Evolutionary conservation across 2,888 invertebrate genomes (phyloP).

Genomic region (Orgyia antiqua): DNA sequence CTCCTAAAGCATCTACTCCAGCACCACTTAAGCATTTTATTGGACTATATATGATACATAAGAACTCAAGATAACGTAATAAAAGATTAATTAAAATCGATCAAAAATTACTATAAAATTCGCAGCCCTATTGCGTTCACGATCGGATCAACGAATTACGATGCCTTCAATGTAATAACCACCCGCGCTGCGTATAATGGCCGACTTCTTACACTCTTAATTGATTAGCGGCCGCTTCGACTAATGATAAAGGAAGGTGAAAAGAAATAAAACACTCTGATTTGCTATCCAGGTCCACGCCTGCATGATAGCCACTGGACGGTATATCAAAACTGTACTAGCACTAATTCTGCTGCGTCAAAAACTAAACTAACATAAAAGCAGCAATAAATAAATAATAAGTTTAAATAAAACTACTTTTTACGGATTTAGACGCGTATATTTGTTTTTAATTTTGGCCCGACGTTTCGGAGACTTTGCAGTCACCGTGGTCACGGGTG

Average conservation of each 20-base stretch:
- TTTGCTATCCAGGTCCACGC: constrained; percentile 62
- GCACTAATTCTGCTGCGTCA: too few relatives aligned
- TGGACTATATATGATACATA: too few relatives aligned
- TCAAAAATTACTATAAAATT: constrained; percentile 66
- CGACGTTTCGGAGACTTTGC: too few relatives aligned
- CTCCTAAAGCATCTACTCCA: too few relatives aligned
- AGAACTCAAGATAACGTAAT: constrained; percentile 37
- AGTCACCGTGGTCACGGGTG: too few relatives aligned
- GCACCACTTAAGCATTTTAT: too few relatives aligned
- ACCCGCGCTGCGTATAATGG: constrained; percentile 73
- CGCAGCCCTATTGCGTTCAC: constrained; percentile 74
- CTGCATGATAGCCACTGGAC: constrained; percentile 54
- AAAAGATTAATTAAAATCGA: constrained; percentile 65
- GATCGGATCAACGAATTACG: constrained; percentile 74
- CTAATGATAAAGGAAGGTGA: constrained; percentile 78
- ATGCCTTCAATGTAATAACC: constrained; percentile 71
- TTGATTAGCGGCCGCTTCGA: constrained; percentile 77
- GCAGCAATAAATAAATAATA: too few relatives aligned
- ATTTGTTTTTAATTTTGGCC: too few relatives aligned
- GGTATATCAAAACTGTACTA: constrained; percentile 29
- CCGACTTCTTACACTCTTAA: constrained; percentile 78
- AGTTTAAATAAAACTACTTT: too few relatives aligned
- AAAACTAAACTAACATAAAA: too few relatives aligned
- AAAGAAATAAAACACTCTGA: constrained; percentile 72
- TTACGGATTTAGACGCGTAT: too few relatives aligned